Percentiles rank a stretch among this genome's conserved stretches.
phyloP scores from a whole-genome alignment of 2,797 vertebrate species.

The Melopsittacus undulatus region DNA sequence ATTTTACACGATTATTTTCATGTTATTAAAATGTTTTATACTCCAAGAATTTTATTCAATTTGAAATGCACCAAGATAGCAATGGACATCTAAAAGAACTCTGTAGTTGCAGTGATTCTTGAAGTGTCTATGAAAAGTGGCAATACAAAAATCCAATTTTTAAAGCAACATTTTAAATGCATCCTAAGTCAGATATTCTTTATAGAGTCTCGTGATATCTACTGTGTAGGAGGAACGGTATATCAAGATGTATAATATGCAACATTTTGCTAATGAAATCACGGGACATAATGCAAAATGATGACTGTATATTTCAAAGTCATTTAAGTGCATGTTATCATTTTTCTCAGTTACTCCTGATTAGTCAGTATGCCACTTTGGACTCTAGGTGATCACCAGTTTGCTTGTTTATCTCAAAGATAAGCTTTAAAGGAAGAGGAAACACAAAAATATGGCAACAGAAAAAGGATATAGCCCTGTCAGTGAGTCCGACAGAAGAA shows the following conservation, averaged over 20 bases:
- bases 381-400: background rate
- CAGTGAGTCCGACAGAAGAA: background rate
- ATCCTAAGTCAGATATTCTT: background rate
- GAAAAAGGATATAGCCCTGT: background rate
- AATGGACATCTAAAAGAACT: conserved; percentile 25
- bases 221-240: background rate
- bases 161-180: conserved; percentile 7
- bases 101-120: conserved; percentile 1
- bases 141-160: background rate
- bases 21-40: conserved; percentile 37
- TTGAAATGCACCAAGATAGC: conserved; percentile 23
- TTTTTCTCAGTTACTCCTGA: background rate
- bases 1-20: conserved; percentile 47
- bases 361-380: conserved; percentile 52
- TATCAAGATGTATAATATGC: background rate
- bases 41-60: conserved; percentile 30
- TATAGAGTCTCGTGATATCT: background rate
- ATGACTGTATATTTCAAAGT: background rate
- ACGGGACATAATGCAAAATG: background rate
- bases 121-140: background rate
- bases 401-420: conserved; percentile 27
- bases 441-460: background rate
- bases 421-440: conserved; percentile 22
- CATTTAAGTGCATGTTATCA: background rate
- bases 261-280: background rate